These are phyloP conservation scores for Rhagonycha lutea DNA, from an alignment of 2,888 invertebrate genomes.

Conservation along the genomic window DNA sequence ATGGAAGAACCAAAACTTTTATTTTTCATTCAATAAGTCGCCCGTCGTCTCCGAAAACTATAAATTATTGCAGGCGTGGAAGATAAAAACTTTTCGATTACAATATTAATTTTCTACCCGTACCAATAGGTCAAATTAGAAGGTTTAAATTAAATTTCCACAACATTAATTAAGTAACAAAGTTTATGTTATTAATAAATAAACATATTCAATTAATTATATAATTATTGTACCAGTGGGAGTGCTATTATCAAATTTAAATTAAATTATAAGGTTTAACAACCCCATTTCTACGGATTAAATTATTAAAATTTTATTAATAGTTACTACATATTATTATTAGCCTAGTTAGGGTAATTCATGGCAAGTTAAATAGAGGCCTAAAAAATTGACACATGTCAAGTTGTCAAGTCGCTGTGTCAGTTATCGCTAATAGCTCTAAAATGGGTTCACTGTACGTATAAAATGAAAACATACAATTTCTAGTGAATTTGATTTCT, in stretches of 20 bases:
- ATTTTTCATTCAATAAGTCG: neutral
- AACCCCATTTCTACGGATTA: neutral
- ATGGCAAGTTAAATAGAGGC: neutral
- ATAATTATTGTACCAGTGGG: neutral
- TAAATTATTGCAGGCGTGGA: neutral
- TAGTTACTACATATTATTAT: neutral
- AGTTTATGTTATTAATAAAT: neutral
- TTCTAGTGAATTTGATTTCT: too few relatives aligned
- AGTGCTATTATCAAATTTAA: neutral
- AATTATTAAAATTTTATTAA: neutral
- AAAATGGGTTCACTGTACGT: neutral
- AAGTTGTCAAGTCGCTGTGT: neutral
- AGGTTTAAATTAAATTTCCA: neutral
- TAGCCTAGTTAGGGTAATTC: neutral
- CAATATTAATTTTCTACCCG: neutral
- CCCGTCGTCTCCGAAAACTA: neutral
- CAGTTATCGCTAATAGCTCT: neutral
- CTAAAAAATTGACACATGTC: neutral
- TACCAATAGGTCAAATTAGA: neutral
- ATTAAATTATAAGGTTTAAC: neutral
- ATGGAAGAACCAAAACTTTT: neutral
- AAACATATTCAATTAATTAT: neutral
- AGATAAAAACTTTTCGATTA: neutral
- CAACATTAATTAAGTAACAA: neutral
- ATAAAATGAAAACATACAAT: too few relatives aligned